Base-by-base conservation (phyloP, 2,888 invertebrate species). In the Chloroclystis v-ata region DNA sequence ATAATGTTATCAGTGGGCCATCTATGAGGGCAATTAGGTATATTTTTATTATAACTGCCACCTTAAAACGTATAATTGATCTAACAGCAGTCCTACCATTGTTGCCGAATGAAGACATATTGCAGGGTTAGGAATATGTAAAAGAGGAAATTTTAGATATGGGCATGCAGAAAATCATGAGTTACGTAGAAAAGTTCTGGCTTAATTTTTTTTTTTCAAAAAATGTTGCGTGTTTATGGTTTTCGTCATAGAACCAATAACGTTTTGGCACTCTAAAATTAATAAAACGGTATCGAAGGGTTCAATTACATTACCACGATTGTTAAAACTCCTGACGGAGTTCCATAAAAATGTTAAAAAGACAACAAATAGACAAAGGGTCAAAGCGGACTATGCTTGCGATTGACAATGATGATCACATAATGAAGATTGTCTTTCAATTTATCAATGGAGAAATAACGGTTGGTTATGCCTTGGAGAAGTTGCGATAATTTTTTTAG, bases 321-420 rank as follows among this genome's bases (percentile, higher is more conserved):
- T 26, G 26, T 26, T 8, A 26, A 26, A 26, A 26, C 26, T 26
- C 26, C 26, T 26, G 26, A 26, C 26, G 26, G 26, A 26, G 8
- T 26, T 26, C 4, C 26, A 26, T 5, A 26, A 26, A 26, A 26
- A n/a, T n/a, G n/a, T n/a, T 6, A 6, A 53, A 48, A 53, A 50
- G 24, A 28, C 50, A 43, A 47, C 47, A 6, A 5, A 4, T 6
- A 5, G 4, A 24, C 24, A 24, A 5, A n/a, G n/a, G n/a, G n/a
- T n/a, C n/a, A n/a, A n/a, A n/a, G n/a, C n/a, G n/a, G n/a, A n/a
- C n/a, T n/a, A n/a, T n/a, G n/a, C n/a, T n/a, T n/a, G n/a, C n/a
- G n/a, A n/a, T n/a, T n/a, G n/a, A n/a, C n/a, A n/a, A n/a, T n/a
- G n/a, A n/a, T n/a, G n/a, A n/a, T n/a, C n/a, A n/a, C n/a, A n/a